Evolutionary conservation across 2,113 vertebrate genomes (phyloP).

Genomic region (Raja brachyura): DNA sequence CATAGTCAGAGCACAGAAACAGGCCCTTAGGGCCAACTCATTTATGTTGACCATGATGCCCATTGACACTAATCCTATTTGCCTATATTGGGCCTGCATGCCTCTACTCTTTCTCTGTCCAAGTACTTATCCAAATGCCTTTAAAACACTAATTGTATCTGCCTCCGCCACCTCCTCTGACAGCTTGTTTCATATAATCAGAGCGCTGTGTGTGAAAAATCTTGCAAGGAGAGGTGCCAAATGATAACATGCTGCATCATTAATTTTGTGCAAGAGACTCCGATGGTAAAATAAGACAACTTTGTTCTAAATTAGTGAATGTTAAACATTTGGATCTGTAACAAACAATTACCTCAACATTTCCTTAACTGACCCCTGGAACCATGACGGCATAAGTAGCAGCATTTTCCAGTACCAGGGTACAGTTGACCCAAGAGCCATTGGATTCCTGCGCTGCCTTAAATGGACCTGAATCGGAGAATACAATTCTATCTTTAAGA

Average conservation of each 20-base stretch:
- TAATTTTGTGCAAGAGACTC: not conserved
- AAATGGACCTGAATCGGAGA: not conserved
- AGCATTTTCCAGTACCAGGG: not conserved
- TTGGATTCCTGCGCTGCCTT: not conserved
- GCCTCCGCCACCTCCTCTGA: no score
- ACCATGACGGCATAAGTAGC: not conserved
- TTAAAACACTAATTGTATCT: no score
- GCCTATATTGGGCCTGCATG: no score
- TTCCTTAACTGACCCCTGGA: not conserved
- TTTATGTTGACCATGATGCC: no score
- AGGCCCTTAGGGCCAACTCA: no score
- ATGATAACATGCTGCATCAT: not conserved
- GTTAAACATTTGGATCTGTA: not conserved
- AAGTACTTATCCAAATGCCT: no score
- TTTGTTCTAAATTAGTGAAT: not conserved
- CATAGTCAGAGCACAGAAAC: no score
- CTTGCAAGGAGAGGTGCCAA: not conserved
- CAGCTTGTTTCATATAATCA: no score
- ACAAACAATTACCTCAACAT: not conserved
- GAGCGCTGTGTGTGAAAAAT: no score
- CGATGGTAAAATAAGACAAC: not conserved
- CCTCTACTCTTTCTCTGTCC: no score
- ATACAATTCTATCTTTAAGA: no score
- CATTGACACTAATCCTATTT: no score
- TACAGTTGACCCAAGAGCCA: not conserved